phyloP scores from a whole-genome alignment of 1,140 invertebrate species.

The Cherax quadricarinatus region DNA sequence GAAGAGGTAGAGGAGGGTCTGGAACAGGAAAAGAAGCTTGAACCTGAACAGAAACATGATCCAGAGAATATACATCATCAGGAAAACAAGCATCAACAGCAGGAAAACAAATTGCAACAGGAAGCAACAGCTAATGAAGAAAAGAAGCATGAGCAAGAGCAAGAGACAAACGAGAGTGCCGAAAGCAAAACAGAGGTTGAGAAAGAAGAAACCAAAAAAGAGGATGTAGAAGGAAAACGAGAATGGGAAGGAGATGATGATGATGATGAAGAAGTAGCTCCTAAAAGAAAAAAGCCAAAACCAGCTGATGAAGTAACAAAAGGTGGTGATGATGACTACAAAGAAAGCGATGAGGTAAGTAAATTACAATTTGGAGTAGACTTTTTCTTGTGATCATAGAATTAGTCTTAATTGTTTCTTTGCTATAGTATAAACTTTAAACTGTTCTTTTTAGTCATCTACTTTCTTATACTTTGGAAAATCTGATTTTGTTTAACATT shows the following conservation, averaged over 20 bases:
- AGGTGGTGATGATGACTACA: slow-evolving; percentile 55
- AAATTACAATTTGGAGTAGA: not conserved
- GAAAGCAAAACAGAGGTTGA: slow-evolving; percentile 54
- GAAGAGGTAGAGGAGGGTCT: slow-evolving; percentile 47
- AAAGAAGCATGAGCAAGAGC: slow-evolving; percentile 61
- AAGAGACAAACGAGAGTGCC: slow-evolving; percentile 38
- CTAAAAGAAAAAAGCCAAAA: slow-evolving; percentile 79
- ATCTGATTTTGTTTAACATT: no score
- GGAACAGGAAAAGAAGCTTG: slow-evolving; percentile 53
- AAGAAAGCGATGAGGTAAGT: slow-evolving; percentile 52
- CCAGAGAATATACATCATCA: slow-evolving; percentile 79
- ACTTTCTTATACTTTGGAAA: no score
- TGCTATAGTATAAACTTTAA: no score
- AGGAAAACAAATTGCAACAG: no score
- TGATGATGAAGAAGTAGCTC: slow-evolving; percentile 78
- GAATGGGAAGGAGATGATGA: slow-evolving; percentile 62
- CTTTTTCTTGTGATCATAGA: no score
- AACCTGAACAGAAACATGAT: slow-evolving; percentile 79
- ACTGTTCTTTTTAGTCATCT: no score
- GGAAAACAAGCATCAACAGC: no score
- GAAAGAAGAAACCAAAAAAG: slow-evolving; percentile 35
- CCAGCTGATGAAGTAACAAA: slow-evolving; percentile 45
- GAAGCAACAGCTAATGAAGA: no score
- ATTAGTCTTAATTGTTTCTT: no score
- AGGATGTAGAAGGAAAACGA: slow-evolving; percentile 25